These are phyloP conservation scores for Pammene fasciana DNA, from an alignment of 2,888 invertebrate genomes.

Conservation along the genomic window DNA sequence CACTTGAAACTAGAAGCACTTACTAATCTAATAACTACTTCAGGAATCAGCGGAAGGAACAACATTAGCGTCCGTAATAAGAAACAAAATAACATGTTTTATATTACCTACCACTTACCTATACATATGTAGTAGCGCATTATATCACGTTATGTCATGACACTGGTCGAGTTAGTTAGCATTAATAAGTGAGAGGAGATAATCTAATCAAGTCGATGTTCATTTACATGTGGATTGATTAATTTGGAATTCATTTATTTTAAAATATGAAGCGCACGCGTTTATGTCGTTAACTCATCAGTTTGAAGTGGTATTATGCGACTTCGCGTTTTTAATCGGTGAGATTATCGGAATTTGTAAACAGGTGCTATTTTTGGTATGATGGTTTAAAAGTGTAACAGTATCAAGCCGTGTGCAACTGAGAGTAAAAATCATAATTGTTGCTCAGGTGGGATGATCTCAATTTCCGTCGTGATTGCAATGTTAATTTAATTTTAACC, in stretches of 20 bases:
- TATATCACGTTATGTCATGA: constrained; percentile 5
- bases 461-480: too few relatives aligned
- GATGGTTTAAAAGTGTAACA: too few relatives aligned
- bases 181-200: constrained; percentile 32
- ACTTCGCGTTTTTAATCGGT: not conserved
- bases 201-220: constrained; percentile 2
- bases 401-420: too few relatives aligned
- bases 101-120: constrained; percentile 10
- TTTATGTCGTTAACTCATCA: not conserved
- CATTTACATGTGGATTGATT: constrained; percentile 13
- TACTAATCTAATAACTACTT: not conserved
- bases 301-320: too few relatives aligned
- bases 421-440: too few relatives aligned
- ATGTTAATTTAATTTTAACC: too few relatives aligned
- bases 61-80: constrained; percentile 16
- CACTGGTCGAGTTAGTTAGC: constrained; percentile 7
- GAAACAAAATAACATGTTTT: constrained; percentile 5
- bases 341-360: not conserved
- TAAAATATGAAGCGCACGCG: not conserved
- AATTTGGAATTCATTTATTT: not conserved
- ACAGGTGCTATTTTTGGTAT: too few relatives aligned
- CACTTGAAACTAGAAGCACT: not conserved
- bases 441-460: too few relatives aligned
- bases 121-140: constrained; percentile 8
- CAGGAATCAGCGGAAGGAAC: constrained; percentile 23